Base-by-base conservation (phyloP, 1,140 invertebrate genomes). In the Drosophila bifasciata region DNA sequence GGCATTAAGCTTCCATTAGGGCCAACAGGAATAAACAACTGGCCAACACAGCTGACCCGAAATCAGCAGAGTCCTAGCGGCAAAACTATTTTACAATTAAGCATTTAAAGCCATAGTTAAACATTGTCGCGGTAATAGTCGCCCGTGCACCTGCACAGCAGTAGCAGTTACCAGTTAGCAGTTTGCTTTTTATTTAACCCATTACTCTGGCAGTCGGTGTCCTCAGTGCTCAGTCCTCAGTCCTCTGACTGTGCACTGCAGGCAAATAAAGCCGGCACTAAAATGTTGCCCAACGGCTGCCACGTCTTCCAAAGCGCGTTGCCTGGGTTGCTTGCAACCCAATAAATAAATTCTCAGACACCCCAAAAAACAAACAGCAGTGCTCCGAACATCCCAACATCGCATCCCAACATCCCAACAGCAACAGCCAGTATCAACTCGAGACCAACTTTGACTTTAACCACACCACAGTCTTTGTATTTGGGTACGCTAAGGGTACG, bases 151-250 rank as follows among this genome's bases (percentile, higher is more conserved):
- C 51, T 64, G 60, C 45, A 51, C 44, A 49, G 57, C 50, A 49
- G 60, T 50, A 49, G 57, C 50, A 49, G 60, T 50, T n/a, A n/a
- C n/a, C n/a, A 49, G 60, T 50, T 49, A 53, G 46, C 46, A 74
- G 71, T 75, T 75, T 57, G 61, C 70, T 75, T 75, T 75, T 75
- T 75, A 74, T 75, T 75, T 75, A 74, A 74, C 70, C 72, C 72
- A 74, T 75, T 74, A 74, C 71, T 74, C 60, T 57, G 41, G 52
- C 28, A 48, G 51, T 41, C 28, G 7, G 17, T 48, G 17, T 48
- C 11, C 19, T 21, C 19, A n/a, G n/a, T n/a, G n/a, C 39, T 48
- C 32, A 41, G 40, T 50, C 1, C 11, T 32, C 5, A 23, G 25
- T 9, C 21, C 32, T n/a, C 49, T 17, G 15, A 15, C 39, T 23